phyloP scores from a whole-genome alignment of 2,888 invertebrate genomes.

The Pachydiplax longipennis region DNA sequence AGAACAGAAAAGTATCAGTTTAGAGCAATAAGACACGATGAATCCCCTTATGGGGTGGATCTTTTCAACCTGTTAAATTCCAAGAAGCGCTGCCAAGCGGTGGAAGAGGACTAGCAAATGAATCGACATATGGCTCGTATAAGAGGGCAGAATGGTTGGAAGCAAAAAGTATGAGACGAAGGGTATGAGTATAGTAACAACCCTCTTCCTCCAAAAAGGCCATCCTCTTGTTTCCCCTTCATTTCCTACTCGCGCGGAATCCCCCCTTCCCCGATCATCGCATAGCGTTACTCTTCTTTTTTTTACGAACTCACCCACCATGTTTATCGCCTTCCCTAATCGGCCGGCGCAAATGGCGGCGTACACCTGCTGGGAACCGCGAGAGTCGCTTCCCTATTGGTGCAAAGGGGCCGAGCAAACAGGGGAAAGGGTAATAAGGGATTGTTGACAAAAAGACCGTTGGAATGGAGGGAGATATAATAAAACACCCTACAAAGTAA shows the following conservation, averaged over 20 bases:
- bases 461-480: neutral
- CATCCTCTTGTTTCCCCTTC: constrained; percentile 3
- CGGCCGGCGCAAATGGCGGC: constrained; percentile 2
- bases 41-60: neutral
- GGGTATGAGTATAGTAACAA: constrained; percentile 25
- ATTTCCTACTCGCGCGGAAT: neutral
- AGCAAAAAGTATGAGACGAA: neutral
- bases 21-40: neutral
- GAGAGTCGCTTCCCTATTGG: neutral
- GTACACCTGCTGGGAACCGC: constrained; percentile 16
- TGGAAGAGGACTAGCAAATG: neutral
- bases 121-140: neutral
- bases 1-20: neutral
- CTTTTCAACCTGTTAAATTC: neutral
- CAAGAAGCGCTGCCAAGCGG: neutral
- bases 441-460: neutral
- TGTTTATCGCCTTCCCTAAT: constrained; percentile 38
- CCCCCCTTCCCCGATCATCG: neutral
- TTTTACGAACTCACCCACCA: constrained; percentile 31
- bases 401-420: neutral
- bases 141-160: neutral
- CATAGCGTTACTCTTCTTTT: constrained; percentile 18
- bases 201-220: constrained; percentile 29
- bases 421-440: neutral
- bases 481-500: neutral